These are phyloP conservation scores for Xerus rutilus DNA, from an alignment of 2,797 vertebrate species.

Conservation along the genomic window DNA sequence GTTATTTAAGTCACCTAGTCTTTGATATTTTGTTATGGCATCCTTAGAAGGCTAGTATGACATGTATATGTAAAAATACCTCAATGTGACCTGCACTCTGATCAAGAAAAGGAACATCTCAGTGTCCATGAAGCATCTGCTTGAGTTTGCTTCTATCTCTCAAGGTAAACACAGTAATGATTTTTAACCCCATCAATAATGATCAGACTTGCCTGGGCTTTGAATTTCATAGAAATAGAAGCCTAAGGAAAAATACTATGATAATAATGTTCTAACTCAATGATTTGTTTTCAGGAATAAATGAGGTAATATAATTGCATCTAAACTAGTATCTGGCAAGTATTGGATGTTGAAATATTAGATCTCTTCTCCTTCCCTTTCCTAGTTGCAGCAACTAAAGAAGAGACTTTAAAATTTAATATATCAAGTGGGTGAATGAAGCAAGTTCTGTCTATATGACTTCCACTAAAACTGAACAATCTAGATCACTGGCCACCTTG, in stretches of 20 bases:
- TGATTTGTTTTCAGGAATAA: background rate
- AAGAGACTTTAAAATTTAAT: background rate
- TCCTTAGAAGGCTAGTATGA: no score
- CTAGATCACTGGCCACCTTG: background rate
- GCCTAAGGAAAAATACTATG: background rate
- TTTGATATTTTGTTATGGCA: background rate
- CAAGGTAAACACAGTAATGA: background rate
- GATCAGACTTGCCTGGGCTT: background rate
- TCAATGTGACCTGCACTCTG: background rate
- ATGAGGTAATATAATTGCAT: background rate
- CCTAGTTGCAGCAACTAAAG: background rate
- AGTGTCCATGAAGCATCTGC: background rate
- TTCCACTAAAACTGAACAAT: background rate
- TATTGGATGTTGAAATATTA: background rate
- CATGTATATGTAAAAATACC: background rate
- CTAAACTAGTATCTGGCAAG: background rate
- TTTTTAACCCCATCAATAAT: background rate
- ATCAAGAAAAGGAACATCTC: background rate
- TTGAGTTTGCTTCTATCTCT: background rate
- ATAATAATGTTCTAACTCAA: background rate
- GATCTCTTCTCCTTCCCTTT: background rate
- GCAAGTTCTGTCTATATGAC: constrained; percentile 14
- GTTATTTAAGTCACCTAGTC: background rate
- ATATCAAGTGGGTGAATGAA: background rate
- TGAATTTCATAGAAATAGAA: constrained; percentile 19